Evolutionary conservation across 64 coral and sea anemone genomes (phyloP), one percentile per base, ranked within the genome.

Genomic region (Pocillopora verrucosa): DNA sequence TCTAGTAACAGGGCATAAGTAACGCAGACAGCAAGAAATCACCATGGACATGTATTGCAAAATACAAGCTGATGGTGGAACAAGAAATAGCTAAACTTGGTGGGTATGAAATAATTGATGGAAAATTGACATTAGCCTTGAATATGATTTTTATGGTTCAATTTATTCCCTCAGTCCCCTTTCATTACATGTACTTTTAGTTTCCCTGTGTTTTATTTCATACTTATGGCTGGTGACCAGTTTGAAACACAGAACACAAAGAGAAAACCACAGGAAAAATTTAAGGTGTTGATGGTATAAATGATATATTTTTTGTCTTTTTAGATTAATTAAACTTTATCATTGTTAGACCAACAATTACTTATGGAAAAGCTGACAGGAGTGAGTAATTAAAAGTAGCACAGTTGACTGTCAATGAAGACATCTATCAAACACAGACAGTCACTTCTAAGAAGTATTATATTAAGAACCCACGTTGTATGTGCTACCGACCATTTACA

Each of bases 11-110:
- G 96, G 90, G 90, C 91, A 79, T 62, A 69, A 99, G 93, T 36
- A 79, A 91, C 60, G 96, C 95, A 61, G 83, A 93, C 16, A 67
- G 90, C 36, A 99, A 95, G 45, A 63, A 87, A 16, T 82, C 78
- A 16, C 97, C 97, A 2, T 99, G 97, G 97, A 99, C 97, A 35
- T 70, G 75, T 11, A 64, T 95, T 78, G 97, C 88, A 85, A 95
- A 99, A 34, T 99, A 94, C 59, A 99, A 99, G 79, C 91, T 99
- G 12, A 91, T 76, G 74, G 93, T 95, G 1, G 97, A 99, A 59
- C 90, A 95, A 69, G 93, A 95, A 91, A 59, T 99, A 51, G 78
- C 91, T 64, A 89, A 81, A 61, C 87, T 99, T 65, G 91, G 91
- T 80, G 97, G 97, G 97, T 99, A 91, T 65, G 62, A 30, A 30